Conservation (phyloP, 1,140 invertebrate species). For the Cotesia vestalis region DNA sequence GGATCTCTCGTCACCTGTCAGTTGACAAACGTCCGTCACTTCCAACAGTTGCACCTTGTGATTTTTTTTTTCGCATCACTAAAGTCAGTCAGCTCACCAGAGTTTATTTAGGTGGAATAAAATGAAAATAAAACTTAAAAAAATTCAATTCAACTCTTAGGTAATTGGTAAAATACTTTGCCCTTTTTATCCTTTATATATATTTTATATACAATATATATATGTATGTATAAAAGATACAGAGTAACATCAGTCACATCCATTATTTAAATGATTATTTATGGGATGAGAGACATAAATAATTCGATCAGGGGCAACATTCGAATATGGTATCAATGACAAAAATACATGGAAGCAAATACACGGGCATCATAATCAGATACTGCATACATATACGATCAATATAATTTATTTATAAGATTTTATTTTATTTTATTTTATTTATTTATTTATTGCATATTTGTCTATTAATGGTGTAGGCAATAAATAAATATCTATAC, state of each 20-base stretch:
- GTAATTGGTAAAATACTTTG: constrained; percentile 10
- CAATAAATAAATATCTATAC: neutral
- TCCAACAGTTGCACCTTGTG: constrained; percentile 14
- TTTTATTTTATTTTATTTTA: too few relatives aligned
- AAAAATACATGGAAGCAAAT: constrained; percentile 1
- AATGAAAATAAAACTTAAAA: neutral
- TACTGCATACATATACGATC: too few relatives aligned
- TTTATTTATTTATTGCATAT: too few relatives aligned
- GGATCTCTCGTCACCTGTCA: constrained; percentile 37
- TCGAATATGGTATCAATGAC: constrained; percentile 12
- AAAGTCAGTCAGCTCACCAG: too few relatives aligned
- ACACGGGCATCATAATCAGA: too few relatives aligned
- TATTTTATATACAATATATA: neutral
- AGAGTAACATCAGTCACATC: neutral
- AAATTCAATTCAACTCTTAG: neutral
- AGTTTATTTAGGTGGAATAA: neutral
- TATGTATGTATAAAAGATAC: neutral
- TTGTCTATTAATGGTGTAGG: too few relatives aligned
- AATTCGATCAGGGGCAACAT: constrained; percentile 14
- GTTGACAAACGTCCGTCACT: neutral
- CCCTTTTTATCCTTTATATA: neutral
- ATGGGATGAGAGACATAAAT: constrained; percentile 19
- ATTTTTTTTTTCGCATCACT: neutral
- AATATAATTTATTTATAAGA: neutral
- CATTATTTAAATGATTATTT: constrained; percentile 19